Evolutionary conservation across 2,888 invertebrate species (phyloP).

Genomic region (Tillus elongatus): DNA sequence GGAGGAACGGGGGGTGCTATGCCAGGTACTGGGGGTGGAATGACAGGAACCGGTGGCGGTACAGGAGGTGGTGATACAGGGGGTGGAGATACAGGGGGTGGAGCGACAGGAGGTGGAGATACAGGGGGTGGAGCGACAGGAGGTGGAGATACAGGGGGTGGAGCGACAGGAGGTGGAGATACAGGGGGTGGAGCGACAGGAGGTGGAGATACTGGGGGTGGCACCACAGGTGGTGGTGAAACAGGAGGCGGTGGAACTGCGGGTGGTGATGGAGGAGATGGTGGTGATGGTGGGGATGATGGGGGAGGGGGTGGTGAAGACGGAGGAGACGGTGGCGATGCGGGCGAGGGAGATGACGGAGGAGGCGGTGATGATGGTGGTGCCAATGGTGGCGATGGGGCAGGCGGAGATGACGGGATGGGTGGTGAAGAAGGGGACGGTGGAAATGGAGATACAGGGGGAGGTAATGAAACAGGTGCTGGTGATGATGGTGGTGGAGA

Average conservation of each 20-base stretch:
- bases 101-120: conserved; percentile 12
- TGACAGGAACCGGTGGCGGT: conserved; percentile 10
- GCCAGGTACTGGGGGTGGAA: conserved; percentile 17
- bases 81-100: conserved; percentile 11
- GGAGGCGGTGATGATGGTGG: conserved; percentile 14
- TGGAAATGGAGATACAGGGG: not conserved
- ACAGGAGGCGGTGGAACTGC: conserved; percentile 8
- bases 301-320: conserved; percentile 12
- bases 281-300: conserved; percentile 12
- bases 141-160: conserved; percentile 11
- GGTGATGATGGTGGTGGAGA: conserved; percentile 3
- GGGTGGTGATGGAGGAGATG: conserved; percentile 11
- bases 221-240: conserved; percentile 12
- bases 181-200: conserved; percentile 8
- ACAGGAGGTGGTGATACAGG: conserved; percentile 5
- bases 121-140: conserved; percentile 8
- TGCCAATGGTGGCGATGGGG: conserved; percentile 5
- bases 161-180: conserved; percentile 12
- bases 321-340: conserved; percentile 15
- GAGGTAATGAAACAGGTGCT: not conserved
- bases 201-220: conserved; percentile 11
- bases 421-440: not conserved
- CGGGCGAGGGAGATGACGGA: conserved; percentile 13
- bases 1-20: conserved; percentile 12
- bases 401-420: not conserved